Conservation (phyloP, 2,113 vertebrate species). For the Strix aluco region DNA sequence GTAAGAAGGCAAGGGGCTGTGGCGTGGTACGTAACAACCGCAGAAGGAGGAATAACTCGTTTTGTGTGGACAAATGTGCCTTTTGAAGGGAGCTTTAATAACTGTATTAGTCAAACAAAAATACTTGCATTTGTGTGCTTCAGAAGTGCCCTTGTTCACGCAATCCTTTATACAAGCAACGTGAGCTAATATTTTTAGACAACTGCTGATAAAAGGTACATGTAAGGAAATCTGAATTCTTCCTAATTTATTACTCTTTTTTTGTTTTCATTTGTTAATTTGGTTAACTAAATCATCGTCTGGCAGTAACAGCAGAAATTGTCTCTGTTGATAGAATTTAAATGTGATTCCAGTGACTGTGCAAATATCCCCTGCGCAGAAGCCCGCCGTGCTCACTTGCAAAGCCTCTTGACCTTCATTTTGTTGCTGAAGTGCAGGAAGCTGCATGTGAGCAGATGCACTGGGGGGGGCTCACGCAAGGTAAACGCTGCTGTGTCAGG, state of each 20-base stretch:
- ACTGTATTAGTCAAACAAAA: neutral
- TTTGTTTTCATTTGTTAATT: neutral
- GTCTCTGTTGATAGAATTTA: neutral
- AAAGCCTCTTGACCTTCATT: neutral
- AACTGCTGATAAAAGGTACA: neutral
- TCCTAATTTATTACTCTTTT: fast-evolving
- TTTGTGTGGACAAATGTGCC: neutral
- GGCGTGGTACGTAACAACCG: fast-evolving
- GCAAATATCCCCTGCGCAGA: neutral
- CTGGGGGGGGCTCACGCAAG: neutral
- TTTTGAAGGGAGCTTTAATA: neutral
- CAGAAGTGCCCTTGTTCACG: neutral
- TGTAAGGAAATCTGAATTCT: neutral
- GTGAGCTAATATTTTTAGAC: neutral
- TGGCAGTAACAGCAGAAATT: fast-evolving
- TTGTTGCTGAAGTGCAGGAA: neutral
- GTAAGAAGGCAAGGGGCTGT: neutral
- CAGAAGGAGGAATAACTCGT: neutral
- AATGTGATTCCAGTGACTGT: neutral
- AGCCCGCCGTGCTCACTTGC: fast-evolving
- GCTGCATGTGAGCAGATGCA: fast-evolving
- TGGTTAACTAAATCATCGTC: neutral
- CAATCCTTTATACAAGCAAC: neutral
- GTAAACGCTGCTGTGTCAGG: fast-evolving
- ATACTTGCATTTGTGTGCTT: neutral